Percentiles rank a stretch among this genome's conserved stretches.
These are phyloP conservation scores for Machimus atricapillus DNA, from an alignment of 2,888 invertebrate genomes.

Conservation along the genomic window DNA sequence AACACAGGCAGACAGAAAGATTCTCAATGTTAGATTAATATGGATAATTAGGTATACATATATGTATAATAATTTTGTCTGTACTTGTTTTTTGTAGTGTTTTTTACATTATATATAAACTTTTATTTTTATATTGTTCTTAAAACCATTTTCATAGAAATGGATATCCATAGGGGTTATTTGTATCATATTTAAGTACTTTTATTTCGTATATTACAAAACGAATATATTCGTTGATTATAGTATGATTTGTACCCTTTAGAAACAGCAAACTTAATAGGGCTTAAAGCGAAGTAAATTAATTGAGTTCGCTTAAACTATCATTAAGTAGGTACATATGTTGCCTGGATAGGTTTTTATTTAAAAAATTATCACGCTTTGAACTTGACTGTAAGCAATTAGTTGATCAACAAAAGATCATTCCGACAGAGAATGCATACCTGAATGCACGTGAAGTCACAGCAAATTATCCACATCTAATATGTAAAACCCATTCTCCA, in stretches of 20 bases:
- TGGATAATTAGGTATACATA: no score
- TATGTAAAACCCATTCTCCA: not conserved
- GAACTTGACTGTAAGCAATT: not conserved
- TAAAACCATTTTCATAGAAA: no score
- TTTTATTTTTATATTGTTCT: no score
- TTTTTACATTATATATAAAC: no score
- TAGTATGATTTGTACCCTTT: not conserved
- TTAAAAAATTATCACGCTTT: not conserved
- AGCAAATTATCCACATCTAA: not conserved
- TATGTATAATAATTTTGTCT: no score
- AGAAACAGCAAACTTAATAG: not conserved
- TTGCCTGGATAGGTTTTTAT: not conserved
- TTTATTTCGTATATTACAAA: not conserved
- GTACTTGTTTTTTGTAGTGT: no score
- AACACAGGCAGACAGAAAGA: not conserved
- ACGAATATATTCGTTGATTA: no score
- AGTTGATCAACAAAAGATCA: not conserved
- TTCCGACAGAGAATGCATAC: not conserved
- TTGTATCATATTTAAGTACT: not conserved
- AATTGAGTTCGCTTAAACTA: not conserved
- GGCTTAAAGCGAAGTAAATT: not conserved
- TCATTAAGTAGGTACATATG: no score
- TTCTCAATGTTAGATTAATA: no score
- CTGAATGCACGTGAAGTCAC: not conserved
- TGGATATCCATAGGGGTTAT: no score